phyloP scores from a whole-genome alignment of 2,113 vertebrate species.

The Stegastes partitus region DNA sequence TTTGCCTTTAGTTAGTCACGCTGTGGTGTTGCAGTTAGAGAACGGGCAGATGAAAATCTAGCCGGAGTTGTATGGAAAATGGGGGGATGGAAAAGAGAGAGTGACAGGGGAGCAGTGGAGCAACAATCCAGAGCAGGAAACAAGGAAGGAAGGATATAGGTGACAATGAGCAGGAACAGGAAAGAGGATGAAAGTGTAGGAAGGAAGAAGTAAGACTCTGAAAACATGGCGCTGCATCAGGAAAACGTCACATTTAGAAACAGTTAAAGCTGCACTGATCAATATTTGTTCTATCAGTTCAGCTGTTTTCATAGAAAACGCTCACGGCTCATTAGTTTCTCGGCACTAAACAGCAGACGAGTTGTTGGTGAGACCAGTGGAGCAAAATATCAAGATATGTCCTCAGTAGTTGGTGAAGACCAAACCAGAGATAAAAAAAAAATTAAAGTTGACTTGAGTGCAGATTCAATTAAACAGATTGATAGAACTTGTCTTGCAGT shows the following conservation, averaged over 20 bases:
- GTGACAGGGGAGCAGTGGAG: slow-evolving; percentile 27
- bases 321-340: no score
- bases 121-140: slow-evolving; percentile 42
- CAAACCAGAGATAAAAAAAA: no score
- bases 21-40: slow-evolving; percentile 30
- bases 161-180: slow-evolving; percentile 49
- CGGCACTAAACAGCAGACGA: not conserved
- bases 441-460: not conserved
- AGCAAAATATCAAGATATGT: not conserved
- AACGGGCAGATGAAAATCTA: slow-evolving; percentile 46
- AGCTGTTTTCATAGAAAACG: not conserved
- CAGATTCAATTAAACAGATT: slow-evolving; percentile 1
- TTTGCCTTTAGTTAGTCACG: slow-evolving; percentile 59
- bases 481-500: not conserved
- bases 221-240: slow-evolving; percentile 1
- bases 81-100: slow-evolving; percentile 36
- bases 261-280: slow-evolving; percentile 8
- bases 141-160: slow-evolving; percentile 37
- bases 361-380: not conserved
- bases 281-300: not conserved
- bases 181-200: slow-evolving; percentile 52
- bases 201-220: slow-evolving; percentile 23
- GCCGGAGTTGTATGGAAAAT: slow-evolving; percentile 18
- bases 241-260: slow-evolving; percentile 1
- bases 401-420: not conserved